A percentile compares a stretch with the other conserved stretches of the same genome.
Evolutionary conservation across 2,797 vertebrate species (phyloP).

Genomic region (Enteromius trimaculatus): DNA sequence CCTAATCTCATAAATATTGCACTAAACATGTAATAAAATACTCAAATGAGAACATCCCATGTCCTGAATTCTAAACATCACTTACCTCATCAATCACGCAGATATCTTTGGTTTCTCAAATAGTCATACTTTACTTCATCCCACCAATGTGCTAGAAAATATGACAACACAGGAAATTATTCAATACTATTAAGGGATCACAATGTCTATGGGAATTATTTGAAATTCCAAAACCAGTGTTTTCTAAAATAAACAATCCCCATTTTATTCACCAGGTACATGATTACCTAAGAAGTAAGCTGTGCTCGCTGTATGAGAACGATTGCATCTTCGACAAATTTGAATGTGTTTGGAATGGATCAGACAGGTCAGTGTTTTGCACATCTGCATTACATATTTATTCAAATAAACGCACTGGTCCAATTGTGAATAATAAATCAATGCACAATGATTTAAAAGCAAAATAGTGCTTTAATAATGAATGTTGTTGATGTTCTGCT

Average conservation of each 20-base stretch:
- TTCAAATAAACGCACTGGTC: neutral
- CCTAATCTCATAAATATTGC: neutral
- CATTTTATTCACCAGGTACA: conserved; percentile 84
- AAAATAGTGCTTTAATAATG: neutral
- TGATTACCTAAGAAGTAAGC: conserved; percentile 96
- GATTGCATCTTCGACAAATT: conserved; percentile 99
- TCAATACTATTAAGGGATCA: neutral
- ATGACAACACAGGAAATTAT: neutral
- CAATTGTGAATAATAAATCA: neutral
- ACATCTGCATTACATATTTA: neutral
- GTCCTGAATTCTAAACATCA: neutral
- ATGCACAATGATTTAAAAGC: neutral
- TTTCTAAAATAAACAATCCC: neutral
- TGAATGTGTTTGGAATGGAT: conserved; percentile 98
- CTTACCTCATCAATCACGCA: neutral
- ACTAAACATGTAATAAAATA: neutral
- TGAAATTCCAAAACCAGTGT: neutral
- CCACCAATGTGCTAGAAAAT: neutral
- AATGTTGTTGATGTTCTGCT: neutral
- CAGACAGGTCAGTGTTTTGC: conserved; percentile 87
- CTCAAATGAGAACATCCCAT: neutral
- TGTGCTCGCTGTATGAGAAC: conserved; percentile 98
- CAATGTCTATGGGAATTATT: neutral
- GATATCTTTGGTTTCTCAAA: neutral
- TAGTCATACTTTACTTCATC: neutral